Evolutionary conservation across 1,140 invertebrate species (phyloP).

Genomic region (Drosophila athabasca): DNA sequence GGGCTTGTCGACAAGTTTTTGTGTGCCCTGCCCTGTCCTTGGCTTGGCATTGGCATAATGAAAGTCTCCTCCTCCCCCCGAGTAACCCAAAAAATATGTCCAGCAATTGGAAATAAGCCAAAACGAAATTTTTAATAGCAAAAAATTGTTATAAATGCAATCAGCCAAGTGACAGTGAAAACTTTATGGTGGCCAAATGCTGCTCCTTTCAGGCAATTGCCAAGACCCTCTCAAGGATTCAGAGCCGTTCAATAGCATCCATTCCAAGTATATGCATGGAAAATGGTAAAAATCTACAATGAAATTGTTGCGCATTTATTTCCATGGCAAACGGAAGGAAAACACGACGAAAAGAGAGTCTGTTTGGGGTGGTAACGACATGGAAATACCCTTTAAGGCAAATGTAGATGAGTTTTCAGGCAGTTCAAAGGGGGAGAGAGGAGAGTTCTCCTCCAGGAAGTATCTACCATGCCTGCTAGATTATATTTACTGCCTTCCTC

Average conservation of each 20-base stretch:
- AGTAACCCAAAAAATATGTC: constrained; percentile 54
- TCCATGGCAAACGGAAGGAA: constrained; percentile 31
- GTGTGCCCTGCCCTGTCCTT: constrained; percentile 40
- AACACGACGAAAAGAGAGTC: constrained; percentile 1
- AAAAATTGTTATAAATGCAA: constrained; percentile 60
- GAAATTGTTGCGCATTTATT: constrained; percentile 39
- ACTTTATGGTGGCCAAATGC: constrained; percentile 47
- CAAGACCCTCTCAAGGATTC: constrained; percentile 21
- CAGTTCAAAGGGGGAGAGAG: not conserved
- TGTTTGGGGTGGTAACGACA: not conserved
- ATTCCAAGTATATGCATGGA: constrained; percentile 28
- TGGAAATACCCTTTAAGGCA: not conserved
- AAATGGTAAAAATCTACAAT: constrained; percentile 23
- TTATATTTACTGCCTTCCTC: too few species aligned
- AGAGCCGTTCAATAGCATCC: constrained; percentile 23
- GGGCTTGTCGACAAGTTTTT: constrained; percentile 63
- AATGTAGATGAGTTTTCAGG: constrained; percentile 10
- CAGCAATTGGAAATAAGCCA: constrained; percentile 67
- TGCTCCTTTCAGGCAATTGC: constrained; percentile 33
- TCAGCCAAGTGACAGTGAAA: constrained; percentile 62
- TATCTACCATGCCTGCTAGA: too few species aligned
- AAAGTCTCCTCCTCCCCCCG: constrained; percentile 38
- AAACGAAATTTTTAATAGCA: constrained; percentile 63
- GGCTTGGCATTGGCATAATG: constrained; percentile 58
- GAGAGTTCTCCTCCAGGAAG: too few species aligned